Conservation (phyloP, 1,140 invertebrate genomes). For the Telenomus remus region DNA sequence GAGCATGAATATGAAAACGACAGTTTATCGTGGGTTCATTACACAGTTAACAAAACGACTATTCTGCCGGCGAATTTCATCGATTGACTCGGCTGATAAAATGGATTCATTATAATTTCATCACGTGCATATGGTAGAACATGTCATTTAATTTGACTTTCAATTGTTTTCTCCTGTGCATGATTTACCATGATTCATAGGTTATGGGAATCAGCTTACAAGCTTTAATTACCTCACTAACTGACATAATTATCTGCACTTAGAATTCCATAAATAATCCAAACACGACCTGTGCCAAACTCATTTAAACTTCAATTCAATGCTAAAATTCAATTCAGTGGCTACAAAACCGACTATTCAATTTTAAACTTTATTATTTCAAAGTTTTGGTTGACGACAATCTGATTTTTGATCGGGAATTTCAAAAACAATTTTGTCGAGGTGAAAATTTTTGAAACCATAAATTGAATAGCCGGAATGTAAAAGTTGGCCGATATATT, state of each 20-base stretch:
- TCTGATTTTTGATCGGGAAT: no score
- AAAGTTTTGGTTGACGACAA: no score
- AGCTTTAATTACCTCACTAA: slow-evolving; percentile 13
- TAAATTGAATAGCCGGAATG: slow-evolving; percentile 19
- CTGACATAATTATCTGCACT: slow-evolving; percentile 2
- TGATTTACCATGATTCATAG: slow-evolving; percentile 11
- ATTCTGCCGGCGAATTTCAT: no score
- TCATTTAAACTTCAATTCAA: not conserved
- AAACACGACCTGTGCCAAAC: not conserved
- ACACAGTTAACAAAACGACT: no score
- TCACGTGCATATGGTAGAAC: not conserved
- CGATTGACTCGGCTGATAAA: not conserved
- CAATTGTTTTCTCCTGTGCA: slow-evolving; percentile 25
- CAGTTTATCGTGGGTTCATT: no score
- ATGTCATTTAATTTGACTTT: slow-evolving; percentile 30
- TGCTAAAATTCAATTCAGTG: no score
- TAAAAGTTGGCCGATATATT: slow-evolving; percentile 46
- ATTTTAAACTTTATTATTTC: no score
- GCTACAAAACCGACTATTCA: no score
- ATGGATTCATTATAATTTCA: slow-evolving; percentile 1
- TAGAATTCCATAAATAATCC: not conserved
- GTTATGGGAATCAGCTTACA: slow-evolving; percentile 20
- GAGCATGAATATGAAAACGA: no score
- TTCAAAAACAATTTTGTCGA: no score
- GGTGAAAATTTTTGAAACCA: no score